Percentiles rank a stretch among this genome's conserved stretches.
Conservation (phyloP, 2,888 invertebrate species). For the Xanthorhoe spadicearia region DNA sequence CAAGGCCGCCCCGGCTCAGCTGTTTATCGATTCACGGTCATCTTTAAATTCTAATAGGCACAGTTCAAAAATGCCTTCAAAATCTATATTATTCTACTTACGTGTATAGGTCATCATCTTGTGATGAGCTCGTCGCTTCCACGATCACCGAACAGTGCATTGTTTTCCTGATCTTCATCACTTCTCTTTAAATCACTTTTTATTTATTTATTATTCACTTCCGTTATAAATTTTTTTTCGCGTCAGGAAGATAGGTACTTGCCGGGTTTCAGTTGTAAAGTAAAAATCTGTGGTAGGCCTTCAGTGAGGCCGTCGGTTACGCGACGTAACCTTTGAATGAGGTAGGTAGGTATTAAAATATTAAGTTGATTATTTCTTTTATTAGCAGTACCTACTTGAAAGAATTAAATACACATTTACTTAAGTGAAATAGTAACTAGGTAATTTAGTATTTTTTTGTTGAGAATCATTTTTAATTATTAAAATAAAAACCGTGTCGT, state of each 20-base stretch:
- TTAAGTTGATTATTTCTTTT: too few relatives aligned
- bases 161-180: constrained; percentile 40
- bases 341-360: not conserved
- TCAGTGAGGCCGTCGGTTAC: constrained; percentile 20
- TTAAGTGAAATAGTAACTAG: too few relatives aligned
- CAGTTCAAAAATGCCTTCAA: too few relatives aligned
- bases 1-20: constrained; percentile 55
- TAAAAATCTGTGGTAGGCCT: constrained; percentile 58
- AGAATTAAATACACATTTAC: too few relatives aligned
- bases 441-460: too few relatives aligned
- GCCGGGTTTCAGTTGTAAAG: constrained; percentile 43
- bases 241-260: constrained; percentile 37
- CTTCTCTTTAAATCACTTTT: not conserved
- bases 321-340: constrained; percentile 27
- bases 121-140: constrained; percentile 69
- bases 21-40: constrained; percentile 52
- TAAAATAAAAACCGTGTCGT: too few relatives aligned
- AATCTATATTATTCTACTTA: too few relatives aligned
- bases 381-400: too few relatives aligned
- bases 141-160: constrained; percentile 67
- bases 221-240: constrained; percentile 3
- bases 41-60: too few relatives aligned
- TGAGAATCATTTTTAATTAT: too few relatives aligned
- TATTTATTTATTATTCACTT: not conserved
- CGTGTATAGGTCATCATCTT: constrained; percentile 74